These are phyloP conservation scores for Leptinotarsa juncta DNA, from an alignment of 2,888 invertebrate species.

Conservation along the genomic window DNA sequence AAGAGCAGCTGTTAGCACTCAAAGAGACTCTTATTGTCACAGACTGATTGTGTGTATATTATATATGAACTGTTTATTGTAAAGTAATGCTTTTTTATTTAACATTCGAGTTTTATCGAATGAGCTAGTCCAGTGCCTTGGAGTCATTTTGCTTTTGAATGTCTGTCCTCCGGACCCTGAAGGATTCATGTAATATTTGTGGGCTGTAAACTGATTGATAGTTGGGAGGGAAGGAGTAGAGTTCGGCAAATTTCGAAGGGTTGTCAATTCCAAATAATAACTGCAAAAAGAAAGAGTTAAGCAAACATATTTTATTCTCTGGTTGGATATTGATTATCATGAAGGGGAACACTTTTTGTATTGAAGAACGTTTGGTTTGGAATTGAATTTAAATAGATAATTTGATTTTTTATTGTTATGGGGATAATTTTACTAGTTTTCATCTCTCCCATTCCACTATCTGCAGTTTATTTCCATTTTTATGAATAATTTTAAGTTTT, in stretches of 20 bases:
- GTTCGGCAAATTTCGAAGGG: not conserved
- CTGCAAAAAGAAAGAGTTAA: too few species aligned
- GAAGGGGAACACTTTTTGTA: too few species aligned
- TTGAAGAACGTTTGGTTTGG: too few species aligned
- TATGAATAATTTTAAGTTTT: conserved; percentile 14
- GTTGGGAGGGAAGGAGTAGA: not conserved
- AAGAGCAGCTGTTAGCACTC: conserved; percentile 82
- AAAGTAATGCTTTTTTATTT: conserved; percentile 37
- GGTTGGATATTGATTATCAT: too few species aligned
- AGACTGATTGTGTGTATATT: conserved; percentile 57
- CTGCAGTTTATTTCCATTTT: conserved; percentile 13
- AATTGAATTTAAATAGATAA: not conserved
- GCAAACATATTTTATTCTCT: too few species aligned
- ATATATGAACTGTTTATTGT: conserved; percentile 41
- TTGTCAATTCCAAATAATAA: too few species aligned
- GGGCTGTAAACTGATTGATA: conserved; percentile 8
- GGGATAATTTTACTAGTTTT: not conserved
- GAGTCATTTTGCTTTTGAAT: conserved; percentile 6
- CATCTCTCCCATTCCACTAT: conserved; percentile 15
- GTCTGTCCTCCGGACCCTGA: not conserved
- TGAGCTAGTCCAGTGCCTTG: conserved; percentile 62
- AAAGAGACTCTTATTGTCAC: conserved; percentile 69
- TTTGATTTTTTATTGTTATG: not conserved
- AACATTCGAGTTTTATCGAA: conserved; percentile 62
- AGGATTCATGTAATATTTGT: not conserved